These are phyloP conservation scores for Melanotus villosus DNA, from an alignment of 2,888 invertebrate species.

Conservation along the genomic window DNA sequence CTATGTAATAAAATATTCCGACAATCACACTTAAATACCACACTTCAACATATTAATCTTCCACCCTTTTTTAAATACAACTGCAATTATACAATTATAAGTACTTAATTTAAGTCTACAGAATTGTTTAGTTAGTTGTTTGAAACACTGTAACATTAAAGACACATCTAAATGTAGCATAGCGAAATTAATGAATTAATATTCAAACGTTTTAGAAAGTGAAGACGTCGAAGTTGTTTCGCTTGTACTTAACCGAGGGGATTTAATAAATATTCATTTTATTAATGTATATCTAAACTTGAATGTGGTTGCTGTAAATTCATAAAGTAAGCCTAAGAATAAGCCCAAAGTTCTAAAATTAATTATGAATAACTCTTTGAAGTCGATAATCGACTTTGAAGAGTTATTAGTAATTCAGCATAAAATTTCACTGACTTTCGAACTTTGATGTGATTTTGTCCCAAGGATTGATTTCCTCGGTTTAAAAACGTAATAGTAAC, in stretches of 20 bases:
- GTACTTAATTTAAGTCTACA: not conserved
- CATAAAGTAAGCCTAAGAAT: not conserved
- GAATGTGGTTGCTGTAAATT: not conserved
- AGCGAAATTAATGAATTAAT: no score
- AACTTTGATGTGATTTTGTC: constrained; percentile 2
- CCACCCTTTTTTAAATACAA: not conserved
- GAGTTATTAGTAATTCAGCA: constrained; percentile 8
- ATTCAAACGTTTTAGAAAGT: no score
- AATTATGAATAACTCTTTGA: constrained; percentile 19
- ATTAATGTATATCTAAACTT: not conserved
- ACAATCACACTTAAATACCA: constrained; percentile 12
- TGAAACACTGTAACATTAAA: no score
- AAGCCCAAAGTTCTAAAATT: constrained; percentile 3
- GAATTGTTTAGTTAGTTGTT: not conserved
- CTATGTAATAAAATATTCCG: constrained; percentile 11
- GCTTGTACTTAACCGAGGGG: no score
- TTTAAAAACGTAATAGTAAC: not conserved
- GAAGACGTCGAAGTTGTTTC: no score
- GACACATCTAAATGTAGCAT: no score
- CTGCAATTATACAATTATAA: not conserved
- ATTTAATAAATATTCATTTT: not conserved
- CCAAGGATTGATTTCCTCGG: constrained; percentile 1
- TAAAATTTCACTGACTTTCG: constrained; percentile 1
- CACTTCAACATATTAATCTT: not conserved
- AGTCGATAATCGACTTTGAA: constrained; percentile 15